Evolutionary conservation across 2,888 invertebrate genomes (phyloP).

Genomic region (Hypolimnas misippus): DNA sequence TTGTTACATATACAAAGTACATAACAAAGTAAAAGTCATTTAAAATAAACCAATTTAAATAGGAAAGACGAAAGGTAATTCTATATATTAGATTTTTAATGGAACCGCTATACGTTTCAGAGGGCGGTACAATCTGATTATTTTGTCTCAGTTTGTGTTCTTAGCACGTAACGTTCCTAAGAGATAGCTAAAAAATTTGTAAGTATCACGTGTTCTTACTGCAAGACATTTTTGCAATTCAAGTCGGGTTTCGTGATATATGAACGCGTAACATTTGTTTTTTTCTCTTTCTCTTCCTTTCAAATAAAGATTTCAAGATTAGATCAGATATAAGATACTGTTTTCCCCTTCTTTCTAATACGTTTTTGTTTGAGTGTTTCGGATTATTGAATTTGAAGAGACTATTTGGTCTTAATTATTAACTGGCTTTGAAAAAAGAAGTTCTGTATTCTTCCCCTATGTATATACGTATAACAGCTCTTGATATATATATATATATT

Average conservation of each 20-base stretch:
- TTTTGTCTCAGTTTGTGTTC: conserved; percentile 9
- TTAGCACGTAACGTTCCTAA: conserved; percentile 1
- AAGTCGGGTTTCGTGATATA: conserved; percentile 9
- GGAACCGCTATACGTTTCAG: conserved; percentile 6
- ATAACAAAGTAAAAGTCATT: not conserved
- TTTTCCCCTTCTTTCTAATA: not conserved
- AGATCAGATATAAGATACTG: not conserved
- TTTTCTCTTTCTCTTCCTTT: not conserved
- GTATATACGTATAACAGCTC: too few species aligned
- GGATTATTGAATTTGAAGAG: not conserved
- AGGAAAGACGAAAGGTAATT: not conserved
- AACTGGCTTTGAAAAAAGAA: too few species aligned
- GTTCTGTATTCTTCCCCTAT: too few species aligned
- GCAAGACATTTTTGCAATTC: not conserved
- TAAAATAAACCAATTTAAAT: not conserved
- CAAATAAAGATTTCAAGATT: conserved; percentile 3
- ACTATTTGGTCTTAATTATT: not conserved
- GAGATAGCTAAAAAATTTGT: conserved; percentile 13
- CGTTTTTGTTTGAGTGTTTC: not conserved
- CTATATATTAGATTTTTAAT: not conserved
- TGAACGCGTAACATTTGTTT: conserved; percentile 8
- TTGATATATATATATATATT: too few species aligned
- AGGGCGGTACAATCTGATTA: conserved; percentile 8
- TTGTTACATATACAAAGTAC: too few species aligned
- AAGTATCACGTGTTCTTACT: conserved; percentile 4